These are phyloP conservation scores for Amphibalanus amphitrite DNA, from an alignment of 1,140 invertebrate species.

Conservation along the genomic window DNA sequence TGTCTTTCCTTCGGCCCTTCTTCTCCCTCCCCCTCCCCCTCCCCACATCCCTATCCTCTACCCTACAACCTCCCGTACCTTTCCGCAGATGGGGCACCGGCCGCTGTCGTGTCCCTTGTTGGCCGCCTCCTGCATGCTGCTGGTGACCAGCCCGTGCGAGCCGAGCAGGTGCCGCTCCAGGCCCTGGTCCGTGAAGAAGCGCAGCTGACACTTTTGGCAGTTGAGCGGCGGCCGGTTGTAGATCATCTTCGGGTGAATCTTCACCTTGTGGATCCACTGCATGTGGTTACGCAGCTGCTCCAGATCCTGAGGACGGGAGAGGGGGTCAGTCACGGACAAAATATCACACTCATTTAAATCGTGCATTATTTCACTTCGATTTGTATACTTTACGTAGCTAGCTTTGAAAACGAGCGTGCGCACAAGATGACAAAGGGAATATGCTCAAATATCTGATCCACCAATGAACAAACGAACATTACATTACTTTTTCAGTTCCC, in stretches of 20 bases:
- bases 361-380: no score
- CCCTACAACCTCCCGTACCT: conserved; percentile 35
- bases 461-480: no score
- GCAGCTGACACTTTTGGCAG: conserved; percentile 88
- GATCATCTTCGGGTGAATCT: conserved; percentile 91
- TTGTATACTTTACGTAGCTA: no score
- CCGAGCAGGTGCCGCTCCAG: conserved; percentile 80
- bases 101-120: conserved; percentile 87
- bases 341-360: no score
- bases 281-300: conserved; percentile 83
- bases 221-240: conserved; percentile 83
- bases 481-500: no score
- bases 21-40: no score
- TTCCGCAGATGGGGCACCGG: conserved; percentile 78
- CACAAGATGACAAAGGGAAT: no score
- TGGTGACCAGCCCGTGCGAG: conserved; percentile 81
- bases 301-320: conserved; percentile 40
- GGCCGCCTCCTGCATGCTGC: conserved; percentile 86
- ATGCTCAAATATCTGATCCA: no score
- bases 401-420: no score
- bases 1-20: no score
- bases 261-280: conserved; percentile 92
- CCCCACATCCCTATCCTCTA: no score
- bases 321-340: no score
- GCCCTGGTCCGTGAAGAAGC: conserved; percentile 68